Percentiles rank a stretch among this genome's conserved stretches.
These are phyloP conservation scores for Actinemys pallida DNA, from an alignment of 2,113 vertebrate species.

Conservation along the genomic window DNA sequence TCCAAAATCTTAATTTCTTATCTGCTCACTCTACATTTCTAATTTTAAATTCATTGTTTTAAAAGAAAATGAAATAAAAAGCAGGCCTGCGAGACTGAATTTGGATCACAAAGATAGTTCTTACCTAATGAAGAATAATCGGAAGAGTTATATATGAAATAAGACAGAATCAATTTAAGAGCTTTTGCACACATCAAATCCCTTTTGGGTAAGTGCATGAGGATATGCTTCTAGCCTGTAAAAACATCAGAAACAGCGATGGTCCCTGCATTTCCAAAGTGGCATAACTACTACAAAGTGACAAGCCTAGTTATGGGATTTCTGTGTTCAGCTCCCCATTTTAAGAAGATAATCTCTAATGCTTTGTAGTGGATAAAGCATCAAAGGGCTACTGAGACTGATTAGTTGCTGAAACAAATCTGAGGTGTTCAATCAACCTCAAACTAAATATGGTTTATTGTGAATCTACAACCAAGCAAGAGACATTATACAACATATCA, in stretches of 20 bases:
- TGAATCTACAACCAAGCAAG: neutral
- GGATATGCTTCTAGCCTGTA: neutral
- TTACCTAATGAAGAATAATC: neutral
- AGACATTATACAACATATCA: neutral
- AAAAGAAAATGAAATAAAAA: neutral
- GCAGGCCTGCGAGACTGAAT: neutral
- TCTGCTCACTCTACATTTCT: neutral
- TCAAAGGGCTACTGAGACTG: neutral
- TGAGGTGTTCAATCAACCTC: neutral
- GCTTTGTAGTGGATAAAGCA: neutral
- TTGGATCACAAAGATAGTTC: neutral
- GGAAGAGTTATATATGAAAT: neutral
- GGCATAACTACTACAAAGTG: neutral
- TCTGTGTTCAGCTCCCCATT: accelerated
- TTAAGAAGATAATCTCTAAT: neutral
- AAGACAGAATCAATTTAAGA: neutral
- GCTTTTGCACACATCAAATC: neutral
- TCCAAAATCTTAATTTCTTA: neutral
- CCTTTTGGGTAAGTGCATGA: accelerated
- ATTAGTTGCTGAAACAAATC: neutral
- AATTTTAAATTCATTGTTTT: neutral
- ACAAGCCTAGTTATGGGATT: neutral
- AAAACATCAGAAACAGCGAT: neutral
- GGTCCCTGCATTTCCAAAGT: neutral
- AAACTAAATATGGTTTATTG: neutral